Conservation (phyloP, 2,888 invertebrate species). For the Cylindroiulus punctatus region DNA sequence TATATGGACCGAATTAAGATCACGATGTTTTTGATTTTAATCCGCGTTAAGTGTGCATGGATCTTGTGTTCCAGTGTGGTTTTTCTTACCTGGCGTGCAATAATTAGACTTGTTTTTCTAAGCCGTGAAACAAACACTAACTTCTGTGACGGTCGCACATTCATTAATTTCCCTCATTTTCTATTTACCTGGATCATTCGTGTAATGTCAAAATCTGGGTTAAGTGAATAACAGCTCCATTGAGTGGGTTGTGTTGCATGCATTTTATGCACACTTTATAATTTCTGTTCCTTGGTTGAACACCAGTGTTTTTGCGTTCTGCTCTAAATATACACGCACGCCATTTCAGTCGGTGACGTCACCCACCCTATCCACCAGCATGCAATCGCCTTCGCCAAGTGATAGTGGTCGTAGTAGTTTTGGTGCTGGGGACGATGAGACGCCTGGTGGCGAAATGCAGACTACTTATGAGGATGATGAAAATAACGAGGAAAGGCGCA, state of each 20-base stretch:
- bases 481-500: constrained; percentile 5
- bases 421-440: constrained; percentile 16
- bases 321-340: constrained; percentile 17
- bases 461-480: constrained; percentile 7
- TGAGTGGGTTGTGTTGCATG: background rate
- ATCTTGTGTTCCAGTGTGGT: background rate
- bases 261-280: background rate
- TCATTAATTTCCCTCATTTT: background rate
- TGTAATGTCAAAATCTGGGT: constrained; percentile 2
- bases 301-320: constrained; percentile 23
- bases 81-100: background rate
- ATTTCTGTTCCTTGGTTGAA: background rate
- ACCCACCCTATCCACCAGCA: constrained; percentile 38
- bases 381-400: constrained; percentile 34
- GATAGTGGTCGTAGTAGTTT: constrained; percentile 38
- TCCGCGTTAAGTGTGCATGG: background rate
- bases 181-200: background rate
- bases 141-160: background rate
- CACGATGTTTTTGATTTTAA: background rate
- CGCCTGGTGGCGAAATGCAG: background rate
- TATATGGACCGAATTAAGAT: no score
- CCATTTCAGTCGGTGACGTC: constrained; percentile 23
- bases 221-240: background rate
- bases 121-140: background rate
- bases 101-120: background rate